Base-by-base conservation (phyloP, 2,888 invertebrate genomes). In the Campaea margaritaria region DNA sequence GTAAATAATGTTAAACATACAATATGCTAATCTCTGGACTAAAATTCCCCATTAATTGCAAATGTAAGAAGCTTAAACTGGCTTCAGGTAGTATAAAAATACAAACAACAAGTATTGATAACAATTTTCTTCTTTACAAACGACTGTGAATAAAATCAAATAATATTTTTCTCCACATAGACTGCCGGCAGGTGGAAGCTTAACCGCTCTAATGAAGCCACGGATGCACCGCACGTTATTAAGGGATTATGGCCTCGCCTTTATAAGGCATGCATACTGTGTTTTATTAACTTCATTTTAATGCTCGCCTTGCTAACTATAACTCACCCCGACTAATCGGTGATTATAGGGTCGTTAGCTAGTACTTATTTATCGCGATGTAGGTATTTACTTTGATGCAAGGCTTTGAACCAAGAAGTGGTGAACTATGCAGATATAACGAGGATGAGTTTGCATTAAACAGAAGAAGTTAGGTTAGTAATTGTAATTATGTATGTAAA, bases 271-370 rank as follows among this genome's bases (percentile, higher is more conserved):
- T 76, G 79, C 80, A 78, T 76, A 77, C 75, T 70, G 73, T 78
- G 77, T 82, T 84, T 82, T 82, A 83, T 80, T 76, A 82, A 78
- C 76, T 74, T 81, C 73, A 78, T 79, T 78, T 78, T 81, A 78
- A 80, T 79, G 65, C 66, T 58, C 65, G 65, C 64, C 70, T 72
- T 72, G 63, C 68, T 45, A 50, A 53, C 58, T 58, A 56, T 43
- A 54, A 46, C 49, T 58, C 46, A 47, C 49, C n/a, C 7, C 45
- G 39, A 28, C 52, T 59, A 63, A 63, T 59, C 52, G 59, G 52
- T 52, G 57, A 55, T 62, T 62, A 58, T 58, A 16, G 39, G 8
- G 42, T 39, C 50, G 43, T 52, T 57, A 56, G 57, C 34, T 48
- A 31, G 52, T 51, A 39, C 16, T 48, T 47, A 31, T 39, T 49